Evolutionary conservation across 2,113 vertebrate species (phyloP).

Genomic region (Corydoras sp.): DNA sequence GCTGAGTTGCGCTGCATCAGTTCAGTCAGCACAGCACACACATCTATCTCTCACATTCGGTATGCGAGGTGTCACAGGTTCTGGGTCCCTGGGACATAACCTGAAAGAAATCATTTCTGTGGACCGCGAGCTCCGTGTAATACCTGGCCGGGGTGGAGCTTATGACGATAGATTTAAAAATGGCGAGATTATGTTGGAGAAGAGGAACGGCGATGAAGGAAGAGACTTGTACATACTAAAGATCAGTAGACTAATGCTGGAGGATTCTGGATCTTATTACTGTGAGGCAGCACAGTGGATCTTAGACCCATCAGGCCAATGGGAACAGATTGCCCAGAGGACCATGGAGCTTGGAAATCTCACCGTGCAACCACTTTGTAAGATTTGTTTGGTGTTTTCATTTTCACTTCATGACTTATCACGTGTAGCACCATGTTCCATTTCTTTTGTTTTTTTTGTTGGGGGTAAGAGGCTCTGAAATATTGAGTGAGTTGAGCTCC

Average conservation of each 20-base stretch:
- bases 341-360: slow-evolving; percentile 75
- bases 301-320: slow-evolving; percentile 72
- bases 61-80: slow-evolving; percentile 47
- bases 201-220: slow-evolving; percentile 60
- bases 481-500: no score
- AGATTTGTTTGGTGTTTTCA: slow-evolving; percentile 19
- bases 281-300: slow-evolving; percentile 81
- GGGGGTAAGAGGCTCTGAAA: no score
- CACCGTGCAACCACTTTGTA: slow-evolving; percentile 72
- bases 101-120: slow-evolving; percentile 71
- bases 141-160: slow-evolving; percentile 46
- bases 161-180: slow-evolving; percentile 64
- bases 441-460: no score
- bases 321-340: slow-evolving; percentile 78
- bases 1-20: slow-evolving; percentile 67
- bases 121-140: slow-evolving; percentile 64
- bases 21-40: slow-evolving; percentile 73
- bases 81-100: slow-evolving; percentile 47
- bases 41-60: slow-evolving; percentile 78
- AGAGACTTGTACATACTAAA: slow-evolving; percentile 69
- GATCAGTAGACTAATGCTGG: slow-evolving; percentile 60
- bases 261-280: slow-evolving; percentile 74
- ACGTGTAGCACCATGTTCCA: no score
- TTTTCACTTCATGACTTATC: no score
- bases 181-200: slow-evolving; percentile 72